Percentiles rank a stretch among this genome's conserved stretches.
Evolutionary conservation across 2,797 vertebrate genomes (phyloP).

Genomic region (Pygocentrus nattereri): DNA sequence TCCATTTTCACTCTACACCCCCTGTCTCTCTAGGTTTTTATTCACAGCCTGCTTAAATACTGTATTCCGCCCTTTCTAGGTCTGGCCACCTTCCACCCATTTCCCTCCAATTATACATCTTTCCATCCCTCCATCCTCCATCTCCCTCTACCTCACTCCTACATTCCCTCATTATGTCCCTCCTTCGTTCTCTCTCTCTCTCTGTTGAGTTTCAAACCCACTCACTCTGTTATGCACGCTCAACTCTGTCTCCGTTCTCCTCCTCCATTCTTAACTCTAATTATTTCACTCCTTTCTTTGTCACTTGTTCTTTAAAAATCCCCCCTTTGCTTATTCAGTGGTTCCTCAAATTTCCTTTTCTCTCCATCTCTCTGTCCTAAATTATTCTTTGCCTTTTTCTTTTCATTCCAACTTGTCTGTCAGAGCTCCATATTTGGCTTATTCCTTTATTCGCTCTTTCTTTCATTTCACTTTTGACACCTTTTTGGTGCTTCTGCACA

Average conservation of each 20-base stretch:
- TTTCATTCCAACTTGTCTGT: background rate
- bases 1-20: constrained; percentile 28
- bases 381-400: background rate
- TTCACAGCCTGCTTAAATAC: constrained; percentile 40
- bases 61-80: constrained; percentile 42
- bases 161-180: constrained; percentile 26
- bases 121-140: constrained; percentile 61
- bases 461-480: constrained; percentile 1
- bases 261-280: constrained; percentile 30
- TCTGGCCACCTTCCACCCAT: constrained; percentile 39
- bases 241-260: constrained; percentile 25
- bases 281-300: constrained; percentile 17
- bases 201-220: constrained; percentile 37
- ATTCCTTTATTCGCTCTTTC: background rate
- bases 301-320: constrained; percentile 5
- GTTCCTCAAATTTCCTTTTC: background rate
- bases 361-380: background rate
- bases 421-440: background rate
- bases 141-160: constrained; percentile 23
- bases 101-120: constrained; percentile 62
- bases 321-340: background rate
- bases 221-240: constrained; percentile 15
- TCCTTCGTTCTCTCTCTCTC: constrained; percentile 23
- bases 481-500: constrained; percentile 12
- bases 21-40: constrained; percentile 22